These are phyloP conservation scores for Magallana ariakensis DNA, from an alignment of 1,140 invertebrate genomes.

Conservation along the genomic window DNA sequence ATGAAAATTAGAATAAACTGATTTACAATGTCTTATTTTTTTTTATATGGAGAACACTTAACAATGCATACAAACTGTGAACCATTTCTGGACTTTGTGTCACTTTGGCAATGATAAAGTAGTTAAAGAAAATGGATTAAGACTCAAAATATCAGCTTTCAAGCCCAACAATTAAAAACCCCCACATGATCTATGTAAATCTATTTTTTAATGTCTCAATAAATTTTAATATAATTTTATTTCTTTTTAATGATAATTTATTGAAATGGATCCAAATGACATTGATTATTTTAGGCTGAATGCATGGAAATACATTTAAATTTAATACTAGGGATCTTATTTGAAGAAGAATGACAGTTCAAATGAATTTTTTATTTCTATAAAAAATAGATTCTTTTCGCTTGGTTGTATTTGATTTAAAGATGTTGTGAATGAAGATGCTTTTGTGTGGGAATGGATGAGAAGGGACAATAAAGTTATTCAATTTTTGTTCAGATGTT, in stretches of 20 bases:
- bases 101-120: conserved; percentile 1
- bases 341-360: neutral
- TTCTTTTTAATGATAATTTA: conserved; percentile 38
- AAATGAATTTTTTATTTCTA: neutral
- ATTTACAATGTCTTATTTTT: too few relatives aligned
- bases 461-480: too few relatives aligned
- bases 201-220: conserved; percentile 37
- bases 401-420: neutral
- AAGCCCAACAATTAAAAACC: conserved; percentile 1
- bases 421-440: neutral
- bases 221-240: conserved; percentile 30
- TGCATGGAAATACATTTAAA: neutral
- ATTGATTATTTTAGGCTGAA: conserved; percentile 16
- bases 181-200: conserved; percentile 4
- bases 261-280: neutral
- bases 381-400: neutral
- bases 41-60: neutral
- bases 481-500: too few relatives aligned
- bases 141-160: conserved; percentile 22
- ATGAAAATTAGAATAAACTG: too few relatives aligned
- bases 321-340: neutral
- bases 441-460: too few relatives aligned
- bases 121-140: conserved; percentile 12
- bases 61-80: neutral
- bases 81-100: neutral